Conservation (phyloP, 2,888 invertebrate species). For the Cataglyphis altisquamis region DNA sequence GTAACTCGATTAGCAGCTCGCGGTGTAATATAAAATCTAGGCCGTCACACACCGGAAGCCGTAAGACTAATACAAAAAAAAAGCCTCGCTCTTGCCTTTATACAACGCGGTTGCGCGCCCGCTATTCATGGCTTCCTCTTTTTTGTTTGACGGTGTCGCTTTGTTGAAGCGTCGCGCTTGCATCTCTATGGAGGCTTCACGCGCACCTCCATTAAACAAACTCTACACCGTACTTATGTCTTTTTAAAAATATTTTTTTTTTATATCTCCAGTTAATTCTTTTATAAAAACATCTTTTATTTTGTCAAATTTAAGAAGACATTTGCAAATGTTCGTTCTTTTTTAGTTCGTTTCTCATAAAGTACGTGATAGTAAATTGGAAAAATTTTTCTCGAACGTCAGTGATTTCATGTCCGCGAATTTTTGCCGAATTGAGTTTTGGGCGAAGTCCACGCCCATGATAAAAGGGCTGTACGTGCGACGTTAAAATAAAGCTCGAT, state of each 20-base stretch:
- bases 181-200: conserved; percentile 11
- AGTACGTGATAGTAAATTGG: neutral
- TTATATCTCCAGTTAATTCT: neutral
- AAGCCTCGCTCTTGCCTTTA: conserved; percentile 1
- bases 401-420: conserved; percentile 45
- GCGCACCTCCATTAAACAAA: neutral
- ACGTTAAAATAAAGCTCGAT: conserved; percentile 46
- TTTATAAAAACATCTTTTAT: neutral
- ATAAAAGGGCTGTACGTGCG: conserved; percentile 43
- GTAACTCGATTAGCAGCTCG: conserved; percentile 69
- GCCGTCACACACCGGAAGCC: conserved; percentile 67
- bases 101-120: neutral
- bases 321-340: neutral
- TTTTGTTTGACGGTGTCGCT: conserved; percentile 54
- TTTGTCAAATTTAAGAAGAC: neutral
- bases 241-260: neutral
- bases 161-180: conserved; percentile 47
- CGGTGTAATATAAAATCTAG: conserved; percentile 68
- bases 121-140: conserved; percentile 62
- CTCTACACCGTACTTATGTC: neutral
- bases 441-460: conserved; percentile 12
- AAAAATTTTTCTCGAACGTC: neutral
- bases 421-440: conserved; percentile 52
- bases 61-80: conserved; percentile 59
- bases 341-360: neutral